These are phyloP conservation scores for Anguilla anguilla DNA, from an alignment of 2,797 vertebrate genomes.

Conservation along the genomic window DNA sequence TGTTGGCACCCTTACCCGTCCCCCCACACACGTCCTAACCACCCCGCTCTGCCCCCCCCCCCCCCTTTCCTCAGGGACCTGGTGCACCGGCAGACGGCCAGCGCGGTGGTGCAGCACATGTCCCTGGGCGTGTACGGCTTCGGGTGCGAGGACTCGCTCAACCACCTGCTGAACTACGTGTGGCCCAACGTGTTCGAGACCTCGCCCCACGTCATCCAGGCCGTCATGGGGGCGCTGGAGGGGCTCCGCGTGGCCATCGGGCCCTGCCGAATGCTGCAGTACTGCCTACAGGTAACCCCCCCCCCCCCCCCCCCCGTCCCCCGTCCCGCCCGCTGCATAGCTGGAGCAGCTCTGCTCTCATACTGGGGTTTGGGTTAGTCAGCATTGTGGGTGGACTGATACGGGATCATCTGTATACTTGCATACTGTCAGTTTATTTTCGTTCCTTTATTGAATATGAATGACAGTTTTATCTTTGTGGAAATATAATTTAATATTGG, in stretches of 20 bases:
- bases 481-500: not conserved
- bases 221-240: constrained; percentile 97
- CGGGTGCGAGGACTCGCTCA: constrained; percentile 96
- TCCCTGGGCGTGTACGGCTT: constrained; percentile 97
- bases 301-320: not conserved
- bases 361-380: not conserved
- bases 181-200: constrained; percentile 99
- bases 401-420: not conserved
- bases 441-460: not conserved
- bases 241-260: constrained; percentile 94
- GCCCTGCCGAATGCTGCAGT: constrained; percentile 97
- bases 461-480: not conserved
- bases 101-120: constrained; percentile 97
- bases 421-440: too few relatives aligned
- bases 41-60: not conserved
- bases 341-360: not conserved
- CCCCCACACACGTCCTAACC: too few relatives aligned
- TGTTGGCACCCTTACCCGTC: too few relatives aligned
- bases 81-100: constrained; percentile 95
- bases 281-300: constrained; percentile 89
- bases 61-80: constrained; percentile 84
- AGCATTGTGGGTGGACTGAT: not conserved
- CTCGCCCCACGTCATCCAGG: constrained; percentile 97
- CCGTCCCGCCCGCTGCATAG: not conserved
- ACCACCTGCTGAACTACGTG: constrained; percentile 95